These are phyloP conservation scores for Augiades crinisus DNA, from an alignment of 2,888 invertebrate species.

Conservation along the genomic window DNA sequence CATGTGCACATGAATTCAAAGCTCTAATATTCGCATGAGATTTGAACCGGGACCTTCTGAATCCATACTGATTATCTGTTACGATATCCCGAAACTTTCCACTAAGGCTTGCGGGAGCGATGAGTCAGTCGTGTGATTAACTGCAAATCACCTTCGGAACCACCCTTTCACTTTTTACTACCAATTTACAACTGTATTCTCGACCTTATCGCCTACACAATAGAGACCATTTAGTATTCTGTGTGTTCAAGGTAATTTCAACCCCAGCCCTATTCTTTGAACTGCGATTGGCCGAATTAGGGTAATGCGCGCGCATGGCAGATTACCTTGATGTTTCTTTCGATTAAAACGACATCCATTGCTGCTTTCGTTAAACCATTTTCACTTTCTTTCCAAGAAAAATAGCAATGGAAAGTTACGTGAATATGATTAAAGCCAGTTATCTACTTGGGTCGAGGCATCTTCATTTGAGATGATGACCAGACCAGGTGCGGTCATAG, in stretches of 20 bases:
- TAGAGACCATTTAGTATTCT: constrained; percentile 9
- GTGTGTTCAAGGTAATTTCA: constrained; percentile 19
- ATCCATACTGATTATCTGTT: too few species aligned
- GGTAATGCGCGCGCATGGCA: constrained; percentile 50
- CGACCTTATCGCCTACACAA: constrained; percentile 1
- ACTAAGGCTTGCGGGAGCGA: constrained; percentile 5
- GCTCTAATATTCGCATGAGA: too few species aligned
- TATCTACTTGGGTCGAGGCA: not conserved
- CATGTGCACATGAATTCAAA: too few species aligned
- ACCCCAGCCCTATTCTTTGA: constrained; percentile 32
- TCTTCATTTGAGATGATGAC: constrained; percentile 19
- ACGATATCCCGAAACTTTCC: constrained; percentile 1
- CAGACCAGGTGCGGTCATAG: constrained; percentile 11
- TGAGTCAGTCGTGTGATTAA: constrained; percentile 24
- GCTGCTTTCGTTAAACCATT: constrained; percentile 18
- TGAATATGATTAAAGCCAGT: not conserved
- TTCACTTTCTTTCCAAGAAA: not conserved
- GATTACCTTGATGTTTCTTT: not conserved
- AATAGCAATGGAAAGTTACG: not conserved
- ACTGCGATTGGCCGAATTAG: constrained; percentile 47
- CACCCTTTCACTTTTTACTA: constrained; percentile 12
- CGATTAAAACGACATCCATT: constrained; percentile 28
- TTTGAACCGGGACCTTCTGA: too few species aligned
- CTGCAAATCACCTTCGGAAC: constrained; percentile 13
- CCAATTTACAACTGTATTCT: constrained; percentile 9